Base-by-base conservation (phyloP, 2,888 invertebrate genomes). In the Heterodera filipjevi region DNA sequence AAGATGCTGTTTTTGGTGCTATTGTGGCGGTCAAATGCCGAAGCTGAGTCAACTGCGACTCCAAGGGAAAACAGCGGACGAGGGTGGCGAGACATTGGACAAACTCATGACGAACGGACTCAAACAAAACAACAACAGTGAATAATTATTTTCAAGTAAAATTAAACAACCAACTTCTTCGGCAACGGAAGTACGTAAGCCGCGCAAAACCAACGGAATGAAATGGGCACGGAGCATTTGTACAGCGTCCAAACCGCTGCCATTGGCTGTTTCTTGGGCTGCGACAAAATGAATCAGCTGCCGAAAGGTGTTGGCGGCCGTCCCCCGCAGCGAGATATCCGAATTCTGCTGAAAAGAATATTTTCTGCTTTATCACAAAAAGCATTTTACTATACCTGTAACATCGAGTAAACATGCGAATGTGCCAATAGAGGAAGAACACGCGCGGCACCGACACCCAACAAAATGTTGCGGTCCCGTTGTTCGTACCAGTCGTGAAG, bases 51-150 rank as follows among this genome's bases (percentile, higher is more conserved):
- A 79, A 79, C 35, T 78, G 77, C n/a, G 79, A 71, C 19, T 78
- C 53, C 16, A 35, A 44, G n/a, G 89, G 88, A 82, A 90, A 91
- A 35, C 84, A 81, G 33, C 76, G 80, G 64, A 84, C 85, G 44
- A 96, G 91, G 85, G 93, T 92, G 0, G 94, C 94, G 27, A 98
- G 90, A 71, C 96, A 90, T 0, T 92, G 91, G 78, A 97, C 93
- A 71, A 93, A 93, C 89, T 95, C 95, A 86, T 93, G 93, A 66
- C 94, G 92, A 1, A 30, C n/a, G 22, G 75, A 46, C 75, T 75
- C 19, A 49, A 32, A 32, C 46, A 64, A 49, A 14, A 49, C 10
- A 19, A 14, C 16, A 3, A 59, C 53, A 19, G 35, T 33, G 19
- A 8, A 22, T 0, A 33, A 8, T 27, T 35, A n/a, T 6, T 73